Evolutionary conservation across 2,888 invertebrate species (phyloP).

Genomic region (Eustalomyia histrio): DNA sequence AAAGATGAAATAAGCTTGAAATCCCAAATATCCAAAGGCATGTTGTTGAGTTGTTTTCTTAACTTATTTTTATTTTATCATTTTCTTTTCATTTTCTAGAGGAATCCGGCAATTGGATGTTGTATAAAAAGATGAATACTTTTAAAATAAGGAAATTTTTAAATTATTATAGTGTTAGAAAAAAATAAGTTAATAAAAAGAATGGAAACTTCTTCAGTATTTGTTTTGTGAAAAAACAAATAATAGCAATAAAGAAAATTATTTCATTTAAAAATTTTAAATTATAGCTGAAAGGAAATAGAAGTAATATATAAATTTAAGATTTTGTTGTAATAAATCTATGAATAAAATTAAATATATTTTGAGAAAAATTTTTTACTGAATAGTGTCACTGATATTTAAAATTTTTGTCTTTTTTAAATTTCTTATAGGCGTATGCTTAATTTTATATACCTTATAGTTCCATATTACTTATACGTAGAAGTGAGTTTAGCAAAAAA

Average conservation of each 20-base stretch:
- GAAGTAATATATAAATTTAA: background rate
- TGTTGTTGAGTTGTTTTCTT: conserved; percentile 52
- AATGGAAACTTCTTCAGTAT: background rate
- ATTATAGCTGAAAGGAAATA: conserved; percentile 15
- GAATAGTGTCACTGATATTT: too few species aligned
- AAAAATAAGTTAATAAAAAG: conserved; percentile 52
- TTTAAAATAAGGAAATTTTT: conserved; percentile 41
- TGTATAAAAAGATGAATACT: conserved; percentile 32
- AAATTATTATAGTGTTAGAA: conserved; percentile 54
- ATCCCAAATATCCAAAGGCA: conserved; percentile 52
- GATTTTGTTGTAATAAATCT: too few species aligned
- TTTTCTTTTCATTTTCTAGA: conserved; percentile 21
- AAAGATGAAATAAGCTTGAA: conserved; percentile 54
- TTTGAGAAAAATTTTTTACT: too few species aligned
- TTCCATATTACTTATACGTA: too few species aligned
- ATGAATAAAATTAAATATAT: too few species aligned
- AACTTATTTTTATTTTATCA: conserved; percentile 13
- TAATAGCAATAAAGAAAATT: conserved; percentile 18
- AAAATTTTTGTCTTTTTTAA: too few species aligned
- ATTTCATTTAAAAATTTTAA: conserved; percentile 38
- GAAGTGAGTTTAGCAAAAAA: too few species aligned
- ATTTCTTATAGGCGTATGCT: too few species aligned
- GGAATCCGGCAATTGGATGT: conserved; percentile 58
- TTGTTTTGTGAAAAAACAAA: background rate
- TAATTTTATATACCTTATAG: too few species aligned